These are phyloP conservation scores for Poecile atricapillus DNA, from an alignment of 2,113 vertebrate species.

Conservation along the genomic window DNA sequence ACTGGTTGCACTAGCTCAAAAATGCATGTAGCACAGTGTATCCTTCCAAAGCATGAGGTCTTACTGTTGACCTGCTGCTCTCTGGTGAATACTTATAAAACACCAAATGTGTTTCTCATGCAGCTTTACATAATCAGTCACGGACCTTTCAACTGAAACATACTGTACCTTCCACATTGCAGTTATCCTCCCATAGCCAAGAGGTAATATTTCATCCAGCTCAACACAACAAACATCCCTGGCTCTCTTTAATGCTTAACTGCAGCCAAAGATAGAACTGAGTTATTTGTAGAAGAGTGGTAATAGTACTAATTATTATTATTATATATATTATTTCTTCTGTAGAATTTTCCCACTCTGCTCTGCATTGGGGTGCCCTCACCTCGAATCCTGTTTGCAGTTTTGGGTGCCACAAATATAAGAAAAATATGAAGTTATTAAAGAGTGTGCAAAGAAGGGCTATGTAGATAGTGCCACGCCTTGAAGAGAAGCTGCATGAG, in stretches of 20 bases:
- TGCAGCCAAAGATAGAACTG: neutral
- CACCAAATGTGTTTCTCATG: neutral
- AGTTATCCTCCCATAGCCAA: neutral
- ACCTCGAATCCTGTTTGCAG: rapidly evolving
- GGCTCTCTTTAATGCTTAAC: neutral
- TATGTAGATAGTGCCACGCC: rapidly evolving
- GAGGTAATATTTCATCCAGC: neutral
- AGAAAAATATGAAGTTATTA: neutral
- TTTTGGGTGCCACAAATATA: neutral
- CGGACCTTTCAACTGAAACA: neutral
- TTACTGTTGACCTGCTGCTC: constrained; percentile 10
- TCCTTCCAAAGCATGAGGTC: constrained; percentile 6
- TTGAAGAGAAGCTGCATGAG: rapidly evolving
- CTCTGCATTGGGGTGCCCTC: neutral
- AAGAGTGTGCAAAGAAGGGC: neutral
- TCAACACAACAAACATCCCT: neutral
- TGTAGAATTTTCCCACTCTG: neutral
- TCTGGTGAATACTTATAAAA: neutral
- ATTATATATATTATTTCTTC: neutral
- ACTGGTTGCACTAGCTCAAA: neutral
- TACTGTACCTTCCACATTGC: neutral
- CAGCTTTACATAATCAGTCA: constrained; percentile 1
- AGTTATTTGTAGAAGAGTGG: neutral
- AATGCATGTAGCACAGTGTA: neutral
- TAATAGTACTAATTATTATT: neutral